Evolutionary conservation across 2,888 invertebrate genomes (phyloP), one percentile per base, ranked within the genome.

Genomic region (Epinotia nisella): DNA sequence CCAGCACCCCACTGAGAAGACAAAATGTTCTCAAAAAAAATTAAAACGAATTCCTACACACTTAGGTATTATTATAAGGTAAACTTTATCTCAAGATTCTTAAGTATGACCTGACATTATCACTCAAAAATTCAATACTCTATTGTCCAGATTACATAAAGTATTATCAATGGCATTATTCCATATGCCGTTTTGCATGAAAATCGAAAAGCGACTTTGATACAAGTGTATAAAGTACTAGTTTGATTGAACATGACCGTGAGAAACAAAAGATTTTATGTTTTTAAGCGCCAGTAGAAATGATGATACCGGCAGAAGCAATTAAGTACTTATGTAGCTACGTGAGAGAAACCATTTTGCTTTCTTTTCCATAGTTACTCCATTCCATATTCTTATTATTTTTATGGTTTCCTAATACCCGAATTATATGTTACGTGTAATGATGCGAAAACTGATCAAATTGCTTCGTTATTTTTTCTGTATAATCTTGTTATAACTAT

Each of bases 281-380:
- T 45, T 67, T 72, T 49, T 68, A 72, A 56, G 39, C 49, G 55
- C 62, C 67, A 45, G 55, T 61, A 35, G 56, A 72, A 71, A 71
- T 67, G 71, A 72, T 72, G 68, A 68, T 72, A 49, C 58, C 19
- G 17, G 56, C 49, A n/a, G 35, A 53, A 39, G 60, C 68, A 58
- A 72, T 68, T 72, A 72, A 56, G 35, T 67, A n/a, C n/a, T n/a
- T n/a, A 55, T 0, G 19, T 39, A n/a, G n/a, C 49, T 61, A 72
- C 72, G 68, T 68, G 72, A 72, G 72, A 62, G 72, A 68, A 72
- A 68, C 49, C 49, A 45, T 58, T 68, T 72, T 61, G 39, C 68
- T 72, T 72, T 72, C 67, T 62, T 72, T 68, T 68, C 53, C 29
- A 59, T 66, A 56, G 39, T n/a, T 39, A 56, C 56, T 56, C 60